Base-by-base conservation (phyloP, 2,888 invertebrate genomes). In the Coelopa pilipes region DNA sequence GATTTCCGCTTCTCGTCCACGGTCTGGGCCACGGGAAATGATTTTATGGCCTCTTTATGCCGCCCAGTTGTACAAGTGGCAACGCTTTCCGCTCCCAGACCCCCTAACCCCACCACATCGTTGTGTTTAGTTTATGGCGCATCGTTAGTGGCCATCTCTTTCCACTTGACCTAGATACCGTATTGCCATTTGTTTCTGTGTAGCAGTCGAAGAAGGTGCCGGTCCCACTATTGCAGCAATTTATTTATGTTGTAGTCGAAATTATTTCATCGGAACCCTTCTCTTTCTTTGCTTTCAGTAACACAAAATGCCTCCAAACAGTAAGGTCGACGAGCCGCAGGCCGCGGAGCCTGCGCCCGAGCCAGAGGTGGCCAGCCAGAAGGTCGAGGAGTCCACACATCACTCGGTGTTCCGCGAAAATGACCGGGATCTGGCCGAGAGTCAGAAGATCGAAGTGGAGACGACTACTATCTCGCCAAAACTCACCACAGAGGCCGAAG, bases 271-370 rank as follows among this genome's bases (percentile, higher is more conserved):
- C n/a, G 34, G 34, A 53, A 53, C 53, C n/a, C n/a, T 53, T 53
- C n/a, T 45, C 12, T 50, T 59, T 21, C 12, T 67, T 65, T 72
- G 0, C n/a, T 60, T 50, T 24, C 70, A 76, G 79, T 70, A 80
- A 82, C 79, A 78, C 81, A 84, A 82, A 77, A 86, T 86, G 86
- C 82, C 86, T 81, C 86, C 86, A 86, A 86, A 85, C 77, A 79
- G 81, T 77, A 83, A 82, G 81, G 75, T 80, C 76, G 86, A 85
- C 63, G 86, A 83, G 74, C 76, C 81, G 59, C 83, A 77, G 78
- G 77, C 74, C 53, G 73, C 79, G 57, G 84, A 82, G 73, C 76
- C 85, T 63, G 76, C 81, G 62, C 57, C 77, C 17, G 82, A 81
- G 5, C 71, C 82, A 73, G 85, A 83, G 75, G 69, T 82, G 77